Conservation (phyloP, 92 coral and sea anemone species). For the Isaurus tuberculatus region DNA sequence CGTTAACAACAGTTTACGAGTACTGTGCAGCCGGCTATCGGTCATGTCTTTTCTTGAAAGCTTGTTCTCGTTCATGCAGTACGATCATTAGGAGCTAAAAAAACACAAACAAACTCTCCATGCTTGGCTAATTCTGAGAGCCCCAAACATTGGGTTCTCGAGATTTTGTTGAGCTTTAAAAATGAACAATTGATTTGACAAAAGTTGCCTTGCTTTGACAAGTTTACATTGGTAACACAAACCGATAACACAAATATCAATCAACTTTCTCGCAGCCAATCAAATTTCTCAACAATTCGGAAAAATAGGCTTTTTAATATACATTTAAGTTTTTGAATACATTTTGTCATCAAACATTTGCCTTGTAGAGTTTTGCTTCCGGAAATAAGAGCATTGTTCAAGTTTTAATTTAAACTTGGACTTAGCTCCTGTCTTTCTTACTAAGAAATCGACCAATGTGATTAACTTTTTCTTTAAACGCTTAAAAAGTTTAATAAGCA, state of each 20-base stretch:
- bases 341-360: constrained; percentile 34
- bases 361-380: constrained; percentile 21
- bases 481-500: constrained; percentile 14
- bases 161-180: constrained; percentile 14
- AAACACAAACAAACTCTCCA: background rate
- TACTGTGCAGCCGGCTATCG: background rate
- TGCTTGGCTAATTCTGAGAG: background rate
- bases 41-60: background rate
- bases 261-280: constrained; percentile 17
- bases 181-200: constrained; percentile 12
- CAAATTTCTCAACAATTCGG: constrained; percentile 8
- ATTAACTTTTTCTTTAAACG: background rate
- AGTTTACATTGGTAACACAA: constrained; percentile 38
- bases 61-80: background rate
- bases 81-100: background rate
- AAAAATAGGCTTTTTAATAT: constrained; percentile 26
- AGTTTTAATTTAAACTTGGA: constrained; percentile 29
- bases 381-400: constrained; percentile 19
- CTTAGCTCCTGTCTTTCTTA: background rate
- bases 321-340: constrained; percentile 18
- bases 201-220: constrained; percentile 1
- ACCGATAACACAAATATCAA: constrained; percentile 22
- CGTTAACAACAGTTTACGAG: background rate
- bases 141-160: constrained; percentile 25
- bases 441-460: background rate